Evolutionary conservation across 2,797 vertebrate species (phyloP), one percentile per base, ranked within the genome.

Genomic region (Nothura maculosa): DNA sequence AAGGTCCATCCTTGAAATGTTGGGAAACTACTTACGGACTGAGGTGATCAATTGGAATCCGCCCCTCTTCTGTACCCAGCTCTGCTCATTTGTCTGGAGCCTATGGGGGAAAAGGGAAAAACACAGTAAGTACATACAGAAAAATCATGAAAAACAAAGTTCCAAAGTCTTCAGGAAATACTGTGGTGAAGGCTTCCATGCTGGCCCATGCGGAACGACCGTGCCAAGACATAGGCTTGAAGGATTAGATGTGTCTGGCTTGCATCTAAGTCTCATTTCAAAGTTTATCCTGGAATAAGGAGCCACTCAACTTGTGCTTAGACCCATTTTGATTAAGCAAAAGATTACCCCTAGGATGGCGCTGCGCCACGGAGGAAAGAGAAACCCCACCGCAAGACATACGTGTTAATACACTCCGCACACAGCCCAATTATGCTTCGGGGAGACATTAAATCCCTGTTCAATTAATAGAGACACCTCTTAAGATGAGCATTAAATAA

Each of bases 401-500:
- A 15, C 9, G 2, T 21, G 76, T 78, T 84, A 21, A 74, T 55
- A 48, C 34, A 77, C 54, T 77, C 48, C 90, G 57, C 74, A 42
- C 81, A 68, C 40, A 60, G 43, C 69, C 27, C 78, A 79, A 74
- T 36, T 85, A 68, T 36, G 68, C 95, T 96, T 95, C 87, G 22
- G 91, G 91, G 89, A 95, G 74, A 92, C 75, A 72, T 93, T 87
- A 95, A 93, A 94, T 88, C 92, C 95, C 87, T 1, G 1, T 81
- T 89, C 90, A 70, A 87, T 94, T 94, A 96, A 94, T 79, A 73
- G 58, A 75, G 54, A 81, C 50, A 74, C 72, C 88, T 91, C 91
- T 86, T 92, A 27, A 96, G 90, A 92, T 36, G 52, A 89, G 77
- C 68, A 92, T 93, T 93, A 94, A 95, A 94, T 93, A 95, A 93